A percentile compares a stretch with the other conserved stretches of the same genome.
phyloP scores from a whole-genome alignment of 2,888 invertebrate species.

The Hybos culiciformis region DNA sequence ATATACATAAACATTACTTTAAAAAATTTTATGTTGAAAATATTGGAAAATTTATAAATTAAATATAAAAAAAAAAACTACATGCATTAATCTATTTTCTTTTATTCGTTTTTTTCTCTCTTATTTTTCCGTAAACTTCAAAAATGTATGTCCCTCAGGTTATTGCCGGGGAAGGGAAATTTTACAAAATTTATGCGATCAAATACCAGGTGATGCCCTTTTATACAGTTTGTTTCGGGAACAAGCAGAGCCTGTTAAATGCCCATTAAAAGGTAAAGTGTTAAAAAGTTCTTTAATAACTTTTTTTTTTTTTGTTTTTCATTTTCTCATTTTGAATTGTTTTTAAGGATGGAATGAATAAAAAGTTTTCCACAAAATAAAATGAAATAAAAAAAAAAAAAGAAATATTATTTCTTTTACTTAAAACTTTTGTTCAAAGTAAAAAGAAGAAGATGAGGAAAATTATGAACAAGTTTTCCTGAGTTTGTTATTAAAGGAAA shows the following conservation, averaged over 20 bases:
- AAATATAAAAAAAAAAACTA: no score
- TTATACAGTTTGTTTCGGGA: conserved; percentile 83
- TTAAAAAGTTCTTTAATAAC: not conserved
- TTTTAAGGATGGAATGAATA: no score
- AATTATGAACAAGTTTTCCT: no score
- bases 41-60: no score
- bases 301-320: not conserved
- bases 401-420: no score
- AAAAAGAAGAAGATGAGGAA: no score
- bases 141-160: conserved; percentile 37
- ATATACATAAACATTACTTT: no score
- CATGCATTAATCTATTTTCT: no score
- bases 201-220: conserved; percentile 78
- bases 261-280: conserved; percentile 49
- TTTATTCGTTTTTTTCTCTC: no score
- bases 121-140: conserved; percentile 17
- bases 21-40: no score
- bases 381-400: not conserved
- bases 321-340: not conserved
- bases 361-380: not conserved
- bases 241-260: conserved; percentile 74
- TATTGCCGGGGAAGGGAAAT: conserved; percentile 45
- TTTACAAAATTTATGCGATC: conserved; percentile 66
- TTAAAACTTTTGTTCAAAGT: no score
- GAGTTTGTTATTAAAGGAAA: no score